phyloP scores from a whole-genome alignment of 2,888 invertebrate genomes.

The Orchesellides sinensis region DNA sequence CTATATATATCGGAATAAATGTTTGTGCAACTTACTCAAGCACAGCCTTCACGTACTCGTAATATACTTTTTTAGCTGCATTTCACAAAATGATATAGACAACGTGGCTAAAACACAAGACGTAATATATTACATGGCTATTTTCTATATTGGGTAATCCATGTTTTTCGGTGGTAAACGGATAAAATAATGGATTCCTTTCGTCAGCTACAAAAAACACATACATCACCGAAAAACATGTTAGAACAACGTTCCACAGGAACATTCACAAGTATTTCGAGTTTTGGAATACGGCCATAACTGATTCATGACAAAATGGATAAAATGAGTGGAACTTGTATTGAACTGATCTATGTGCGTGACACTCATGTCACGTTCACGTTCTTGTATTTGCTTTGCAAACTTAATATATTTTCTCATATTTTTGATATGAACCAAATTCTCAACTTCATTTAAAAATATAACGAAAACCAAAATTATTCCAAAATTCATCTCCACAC shows the following conservation, averaged over 20 bases:
- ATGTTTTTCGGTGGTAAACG: constrained; percentile 2
- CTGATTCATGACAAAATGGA: constrained; percentile 34
- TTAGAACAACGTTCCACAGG: constrained; percentile 32
- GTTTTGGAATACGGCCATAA: constrained; percentile 52
- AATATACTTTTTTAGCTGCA: neutral
- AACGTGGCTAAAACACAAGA: too few species aligned
- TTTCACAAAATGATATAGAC: too few species aligned
- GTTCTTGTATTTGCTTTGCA: neutral
- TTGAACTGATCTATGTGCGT: constrained; percentile 27
- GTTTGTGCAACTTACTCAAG: neutral
- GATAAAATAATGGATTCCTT: constrained; percentile 30
- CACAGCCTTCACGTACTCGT: neutral
- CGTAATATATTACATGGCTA: too few species aligned
- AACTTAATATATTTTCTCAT: constrained; percentile 31
- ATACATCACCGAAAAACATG: neutral
- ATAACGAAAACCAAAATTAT: constrained; percentile 38
- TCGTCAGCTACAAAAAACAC: too few species aligned
- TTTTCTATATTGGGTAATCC: neutral
- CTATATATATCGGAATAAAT: neutral
- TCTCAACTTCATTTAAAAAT: constrained; percentile 18
- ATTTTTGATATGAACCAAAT: constrained; percentile 15
- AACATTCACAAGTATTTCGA: constrained; percentile 47
- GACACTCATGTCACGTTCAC: constrained; percentile 24
- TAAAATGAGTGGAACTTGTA: constrained; percentile 1
- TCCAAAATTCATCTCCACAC: constrained; percentile 29